Evolutionary conservation across 2,888 invertebrate genomes (phyloP), one percentile per base, ranked within the genome.

Genomic region (Chrysomela aeneicollis): DNA sequence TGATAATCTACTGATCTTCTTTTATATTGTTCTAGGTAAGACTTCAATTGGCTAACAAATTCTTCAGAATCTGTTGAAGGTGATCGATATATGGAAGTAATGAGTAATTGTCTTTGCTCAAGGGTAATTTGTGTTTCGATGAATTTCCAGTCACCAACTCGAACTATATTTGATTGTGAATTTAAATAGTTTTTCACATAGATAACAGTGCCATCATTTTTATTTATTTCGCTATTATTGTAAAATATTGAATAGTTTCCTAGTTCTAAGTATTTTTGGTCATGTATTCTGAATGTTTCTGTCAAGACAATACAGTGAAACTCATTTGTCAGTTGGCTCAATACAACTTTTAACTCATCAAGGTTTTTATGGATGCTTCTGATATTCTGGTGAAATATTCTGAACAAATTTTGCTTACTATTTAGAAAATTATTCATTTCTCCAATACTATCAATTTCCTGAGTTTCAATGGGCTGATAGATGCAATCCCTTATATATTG

Each of bases 181-280:
- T 50, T 50, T 21, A 50, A 19, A 10, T 8, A 8, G 10, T 55
- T 55, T 55, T 55, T 55, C 18, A 55, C 18, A 18, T 55, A 55
- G 17, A 55, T 42, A 21, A 55, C 55, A 15, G 42, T 21, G n/a
- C 55, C 55, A 55, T 55, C 55, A 35, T 55, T 55, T 55, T 37
- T 17, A 18, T 55, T 55, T 17, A 55, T 21, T 21, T 55, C 50
- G 50, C 50, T 50, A 50, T 50, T 10, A 50, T 35, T 55, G 17
- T 55, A 37, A 19, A 55, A 21, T 18, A 55, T 55, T 55, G 35
- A 35, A 1, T 55, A 55, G 21, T 35, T 35, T 55, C 18, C 21
- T 21, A 55, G 10, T 19, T 55, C 1, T n/a, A 55, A 35, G 12
- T 35, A 32, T 21, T 42, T 5, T n/a, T 35, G 19, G 22, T 50